phyloP scores from a whole-genome alignment of 1,140 invertebrate species.

The Metopolophium dirhodum region DNA sequence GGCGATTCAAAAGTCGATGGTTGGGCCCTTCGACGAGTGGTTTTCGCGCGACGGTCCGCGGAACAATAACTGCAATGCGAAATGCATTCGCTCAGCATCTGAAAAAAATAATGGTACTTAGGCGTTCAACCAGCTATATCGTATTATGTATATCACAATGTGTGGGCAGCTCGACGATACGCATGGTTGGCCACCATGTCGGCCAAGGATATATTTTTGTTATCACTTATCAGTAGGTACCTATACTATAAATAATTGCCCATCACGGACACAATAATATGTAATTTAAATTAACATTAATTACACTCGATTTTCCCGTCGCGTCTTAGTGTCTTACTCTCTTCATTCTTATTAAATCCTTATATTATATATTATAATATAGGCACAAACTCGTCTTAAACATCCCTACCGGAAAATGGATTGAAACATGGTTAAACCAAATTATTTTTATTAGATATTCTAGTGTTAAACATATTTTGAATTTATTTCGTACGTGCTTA shows the following conservation, averaged over 20 bases:
- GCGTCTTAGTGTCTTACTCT: not conserved
- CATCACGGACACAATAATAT: too few species aligned
- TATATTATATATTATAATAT: not conserved
- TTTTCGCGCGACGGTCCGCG: not conserved
- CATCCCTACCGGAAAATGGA: not conserved
- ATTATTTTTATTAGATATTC: too few species aligned
- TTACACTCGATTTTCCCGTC: not conserved
- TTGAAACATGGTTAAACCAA: too few species aligned
- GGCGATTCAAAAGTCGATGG: not conserved
- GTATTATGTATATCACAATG: not conserved
- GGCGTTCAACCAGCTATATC: too few species aligned
- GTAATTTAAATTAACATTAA: not conserved
- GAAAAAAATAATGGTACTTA: not conserved
- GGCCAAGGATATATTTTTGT: not conserved
- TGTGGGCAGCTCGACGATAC: not conserved
- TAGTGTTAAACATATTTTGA: too few species aligned
- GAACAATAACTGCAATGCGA: not conserved
- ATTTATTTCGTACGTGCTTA: too few species aligned
- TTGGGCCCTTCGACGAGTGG: not conserved
- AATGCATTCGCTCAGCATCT: not conserved
- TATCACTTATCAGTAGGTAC: not conserved
- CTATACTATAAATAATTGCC: not conserved
- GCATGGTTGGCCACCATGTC: not conserved
- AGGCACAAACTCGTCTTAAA: not conserved
- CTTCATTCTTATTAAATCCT: not conserved